These are phyloP conservation scores for Psittacus erithacus DNA, from an alignment of 2,113 vertebrate genomes.

Conservation along the genomic window DNA sequence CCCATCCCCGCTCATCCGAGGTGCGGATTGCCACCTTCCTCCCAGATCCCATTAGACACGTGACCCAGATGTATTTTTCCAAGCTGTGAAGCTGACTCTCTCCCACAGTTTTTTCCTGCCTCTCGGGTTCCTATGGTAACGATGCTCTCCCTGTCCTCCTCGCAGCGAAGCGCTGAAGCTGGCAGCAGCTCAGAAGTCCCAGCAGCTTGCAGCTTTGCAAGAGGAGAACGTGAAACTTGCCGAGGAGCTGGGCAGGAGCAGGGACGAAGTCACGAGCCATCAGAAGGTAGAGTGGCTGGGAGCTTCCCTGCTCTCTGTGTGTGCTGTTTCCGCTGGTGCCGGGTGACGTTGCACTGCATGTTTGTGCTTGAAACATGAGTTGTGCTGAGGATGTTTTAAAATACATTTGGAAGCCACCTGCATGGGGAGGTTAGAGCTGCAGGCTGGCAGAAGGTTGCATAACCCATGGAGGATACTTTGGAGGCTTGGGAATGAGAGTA, in stretches of 20 bases:
- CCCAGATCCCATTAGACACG: conserved; percentile 30
- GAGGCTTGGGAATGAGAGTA: background rate
- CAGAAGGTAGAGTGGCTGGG: conserved; percentile 80
- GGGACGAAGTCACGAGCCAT: conserved; percentile 80
- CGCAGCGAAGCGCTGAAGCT: conserved; percentile 88
- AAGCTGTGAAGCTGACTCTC: conserved; percentile 73
- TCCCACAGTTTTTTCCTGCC: conserved; percentile 77
- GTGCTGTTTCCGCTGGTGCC: background rate
- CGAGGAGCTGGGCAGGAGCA: conserved; percentile 82
- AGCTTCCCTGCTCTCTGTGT: background rate
- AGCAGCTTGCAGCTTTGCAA: conserved; percentile 83
- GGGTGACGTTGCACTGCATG: background rate
- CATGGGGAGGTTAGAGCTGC: background rate
- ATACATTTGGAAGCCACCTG: conserved; percentile 22
- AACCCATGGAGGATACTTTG: background rate
- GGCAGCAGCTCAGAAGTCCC: conserved; percentile 80
- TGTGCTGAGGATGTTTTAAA: background rate
- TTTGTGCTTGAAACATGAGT: background rate
- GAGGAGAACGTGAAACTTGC: conserved; percentile 89
- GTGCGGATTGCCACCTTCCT: background rate
- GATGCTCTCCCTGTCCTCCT: conserved; percentile 74
- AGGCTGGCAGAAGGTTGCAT: background rate
- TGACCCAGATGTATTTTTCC: conserved; percentile 71
- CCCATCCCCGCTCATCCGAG: background rate
- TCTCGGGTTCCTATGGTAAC: conserved; percentile 84